Evolutionary conservation across 2,888 invertebrate genomes (phyloP).

Genomic region (Marronus borbonicus): DNA sequence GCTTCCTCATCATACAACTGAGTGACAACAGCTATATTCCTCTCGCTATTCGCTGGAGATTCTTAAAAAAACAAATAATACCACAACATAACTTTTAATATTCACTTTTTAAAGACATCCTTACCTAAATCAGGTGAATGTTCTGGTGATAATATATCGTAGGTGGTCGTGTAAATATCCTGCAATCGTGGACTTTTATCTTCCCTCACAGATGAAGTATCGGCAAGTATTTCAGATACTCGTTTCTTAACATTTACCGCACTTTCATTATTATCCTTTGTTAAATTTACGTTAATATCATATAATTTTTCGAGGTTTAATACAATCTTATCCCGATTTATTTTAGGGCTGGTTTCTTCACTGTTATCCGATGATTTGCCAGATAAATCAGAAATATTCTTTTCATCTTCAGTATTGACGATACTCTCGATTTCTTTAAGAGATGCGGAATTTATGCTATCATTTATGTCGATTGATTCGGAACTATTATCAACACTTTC

Average conservation of each 20-base stretch:
- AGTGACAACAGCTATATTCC: slow-evolving; percentile 46
- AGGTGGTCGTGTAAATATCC: slow-evolving; percentile 67
- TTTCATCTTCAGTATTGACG: neutral
- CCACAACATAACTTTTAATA: slow-evolving; percentile 44
- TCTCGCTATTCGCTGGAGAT: slow-evolving; percentile 59
- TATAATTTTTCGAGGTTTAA: slow-evolving; percentile 16
- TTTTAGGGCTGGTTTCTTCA: neutral
- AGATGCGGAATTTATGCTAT: slow-evolving; percentile 7
- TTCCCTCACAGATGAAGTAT: slow-evolving; percentile 60
- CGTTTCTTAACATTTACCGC: slow-evolving; percentile 64
- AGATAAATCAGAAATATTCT: neutral
- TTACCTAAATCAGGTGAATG: slow-evolving; percentile 65
- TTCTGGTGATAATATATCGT: slow-evolving; percentile 63
- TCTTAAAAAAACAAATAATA: slow-evolving; percentile 56
- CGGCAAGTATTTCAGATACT: slow-evolving; percentile 67
- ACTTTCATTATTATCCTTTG: slow-evolving; percentile 23
- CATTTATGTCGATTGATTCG: neutral
- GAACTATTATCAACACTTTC: neutral
- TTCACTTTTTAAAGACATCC: neutral
- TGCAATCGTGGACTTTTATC: slow-evolving; percentile 67
- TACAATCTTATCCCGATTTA: neutral
- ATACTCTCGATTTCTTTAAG: neutral
- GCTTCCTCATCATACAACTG: slow-evolving; percentile 71
- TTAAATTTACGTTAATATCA: slow-evolving; percentile 2
- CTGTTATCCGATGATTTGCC: neutral